phyloP scores from a whole-genome alignment of 2,113 vertebrate genomes.

The Percopsis transmontana region DNA sequence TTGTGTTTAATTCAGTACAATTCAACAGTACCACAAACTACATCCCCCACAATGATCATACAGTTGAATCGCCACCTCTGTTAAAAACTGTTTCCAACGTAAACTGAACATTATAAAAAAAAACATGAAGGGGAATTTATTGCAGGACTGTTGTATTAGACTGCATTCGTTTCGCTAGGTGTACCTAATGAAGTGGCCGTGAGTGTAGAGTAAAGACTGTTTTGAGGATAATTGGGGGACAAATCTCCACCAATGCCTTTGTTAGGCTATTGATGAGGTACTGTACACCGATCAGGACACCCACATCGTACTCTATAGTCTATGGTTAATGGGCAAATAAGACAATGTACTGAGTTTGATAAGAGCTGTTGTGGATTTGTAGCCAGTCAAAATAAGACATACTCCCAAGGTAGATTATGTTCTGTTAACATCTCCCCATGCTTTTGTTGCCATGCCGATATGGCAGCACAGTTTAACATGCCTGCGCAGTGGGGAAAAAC shows the following conservation, averaged over 20 bases:
- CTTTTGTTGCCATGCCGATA: constrained; percentile 33
- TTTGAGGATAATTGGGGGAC: constrained; percentile 23
- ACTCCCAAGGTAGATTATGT: constrained; percentile 32
- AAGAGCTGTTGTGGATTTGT: constrained; percentile 11
- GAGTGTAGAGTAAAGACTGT: constrained; percentile 19
- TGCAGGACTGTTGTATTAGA: too few relatives aligned
- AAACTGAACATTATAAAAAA: too few relatives aligned
- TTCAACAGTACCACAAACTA: too few relatives aligned
- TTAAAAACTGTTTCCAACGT: too few relatives aligned
- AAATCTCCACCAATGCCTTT: background rate
- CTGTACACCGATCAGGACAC: too few relatives aligned
- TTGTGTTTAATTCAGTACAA: too few relatives aligned
- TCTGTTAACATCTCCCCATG: constrained; percentile 49
- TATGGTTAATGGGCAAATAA: constrained; percentile 13
- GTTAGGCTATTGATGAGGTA: too few relatives aligned
- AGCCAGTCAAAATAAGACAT: constrained; percentile 33
- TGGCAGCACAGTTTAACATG: constrained; percentile 27
- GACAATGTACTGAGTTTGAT: constrained; percentile 32
- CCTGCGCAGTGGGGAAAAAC: constrained; percentile 51
- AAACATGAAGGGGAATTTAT: too few relatives aligned
- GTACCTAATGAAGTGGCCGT: too few relatives aligned
- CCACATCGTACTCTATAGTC: background rate
- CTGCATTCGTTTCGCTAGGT: too few relatives aligned
- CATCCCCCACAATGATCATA: too few relatives aligned
- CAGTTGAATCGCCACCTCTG: too few relatives aligned